Conservation (phyloP, 2,113 vertebrate species). For the Aleadryas rufinucha region DNA sequence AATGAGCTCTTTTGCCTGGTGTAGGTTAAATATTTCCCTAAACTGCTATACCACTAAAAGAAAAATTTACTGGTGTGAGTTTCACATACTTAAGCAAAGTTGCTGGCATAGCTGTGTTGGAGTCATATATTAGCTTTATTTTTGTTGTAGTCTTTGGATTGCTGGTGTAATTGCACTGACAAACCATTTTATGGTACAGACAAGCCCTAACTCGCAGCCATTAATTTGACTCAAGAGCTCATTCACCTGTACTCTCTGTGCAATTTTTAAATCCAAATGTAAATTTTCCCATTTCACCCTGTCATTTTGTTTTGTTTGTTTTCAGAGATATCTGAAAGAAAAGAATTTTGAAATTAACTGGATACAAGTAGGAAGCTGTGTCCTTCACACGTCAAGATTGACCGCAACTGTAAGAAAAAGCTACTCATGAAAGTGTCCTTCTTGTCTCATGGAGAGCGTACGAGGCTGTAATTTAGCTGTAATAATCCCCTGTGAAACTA, state of each 20-base stretch:
- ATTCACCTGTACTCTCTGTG: background rate
- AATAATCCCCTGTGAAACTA: background rate
- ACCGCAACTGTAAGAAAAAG: background rate
- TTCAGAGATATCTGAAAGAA: slow-evolving; percentile 63
- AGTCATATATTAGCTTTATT: background rate
- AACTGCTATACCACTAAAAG: background rate
- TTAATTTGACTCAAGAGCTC: background rate
- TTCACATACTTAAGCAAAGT: background rate
- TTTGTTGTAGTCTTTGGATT: background rate
- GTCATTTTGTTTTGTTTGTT: slow-evolving; percentile 30
- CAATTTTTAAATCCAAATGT: background rate
- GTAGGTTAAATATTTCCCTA: background rate
- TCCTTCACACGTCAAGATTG: background rate
- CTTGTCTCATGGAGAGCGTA: background rate
- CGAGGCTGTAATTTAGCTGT: background rate
- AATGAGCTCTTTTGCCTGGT: accelerated
- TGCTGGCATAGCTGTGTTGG: background rate
- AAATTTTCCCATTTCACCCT: background rate
- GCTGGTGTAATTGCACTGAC: background rate
- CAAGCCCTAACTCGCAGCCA: background rate
- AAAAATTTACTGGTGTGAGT: background rate
- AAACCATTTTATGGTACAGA: background rate
- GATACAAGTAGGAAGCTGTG: background rate
- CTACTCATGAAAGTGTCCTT: background rate
- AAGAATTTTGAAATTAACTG: slow-evolving; percentile 26